These are phyloP conservation scores for Periplaneta americana DNA, from an alignment of 1,140 invertebrate genomes.

Conservation along the genomic window DNA sequence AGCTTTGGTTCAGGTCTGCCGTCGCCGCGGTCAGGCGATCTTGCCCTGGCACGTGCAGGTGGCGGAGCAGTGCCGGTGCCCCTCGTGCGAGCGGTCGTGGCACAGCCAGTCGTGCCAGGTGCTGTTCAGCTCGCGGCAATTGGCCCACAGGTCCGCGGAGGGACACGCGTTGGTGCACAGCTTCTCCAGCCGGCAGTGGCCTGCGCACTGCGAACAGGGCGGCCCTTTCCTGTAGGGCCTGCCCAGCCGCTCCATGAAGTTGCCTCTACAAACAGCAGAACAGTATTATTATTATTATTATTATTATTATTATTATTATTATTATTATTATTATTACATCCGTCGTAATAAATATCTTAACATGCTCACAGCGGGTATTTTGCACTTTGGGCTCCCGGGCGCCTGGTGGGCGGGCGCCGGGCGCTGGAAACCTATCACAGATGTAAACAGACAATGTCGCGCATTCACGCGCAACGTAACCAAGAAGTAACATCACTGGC, in stretches of 20 bases:
- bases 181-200: slow-evolving; percentile 53
- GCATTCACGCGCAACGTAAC: too few species aligned
- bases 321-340: too few species aligned
- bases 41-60: slow-evolving; percentile 61
- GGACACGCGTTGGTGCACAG: slow-evolving; percentile 71
- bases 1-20: neutral
- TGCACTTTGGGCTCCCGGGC: too few species aligned
- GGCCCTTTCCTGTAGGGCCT: slow-evolving; percentile 59
- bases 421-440: too few species aligned
- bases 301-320: neutral
- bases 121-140: slow-evolving; percentile 57
- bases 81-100: slow-evolving; percentile 45
- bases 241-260: slow-evolving; percentile 29
- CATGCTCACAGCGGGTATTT: too few species aligned
- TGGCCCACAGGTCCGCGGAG: slow-evolving; percentile 62
- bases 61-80: slow-evolving; percentile 57
- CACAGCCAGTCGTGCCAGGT: slow-evolving; percentile 58
- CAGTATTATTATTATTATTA: too few species aligned
- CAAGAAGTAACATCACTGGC: too few species aligned
- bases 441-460: too few species aligned
- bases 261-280: slow-evolving; percentile 10
- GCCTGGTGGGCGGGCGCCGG: too few species aligned
- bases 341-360: too few species aligned
- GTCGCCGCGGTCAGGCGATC: slow-evolving; percentile 22
- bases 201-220: slow-evolving; percentile 55